Evolutionary conservation across 2,888 invertebrate species (phyloP).

Genomic region (Drosophila multiciliata): DNA sequence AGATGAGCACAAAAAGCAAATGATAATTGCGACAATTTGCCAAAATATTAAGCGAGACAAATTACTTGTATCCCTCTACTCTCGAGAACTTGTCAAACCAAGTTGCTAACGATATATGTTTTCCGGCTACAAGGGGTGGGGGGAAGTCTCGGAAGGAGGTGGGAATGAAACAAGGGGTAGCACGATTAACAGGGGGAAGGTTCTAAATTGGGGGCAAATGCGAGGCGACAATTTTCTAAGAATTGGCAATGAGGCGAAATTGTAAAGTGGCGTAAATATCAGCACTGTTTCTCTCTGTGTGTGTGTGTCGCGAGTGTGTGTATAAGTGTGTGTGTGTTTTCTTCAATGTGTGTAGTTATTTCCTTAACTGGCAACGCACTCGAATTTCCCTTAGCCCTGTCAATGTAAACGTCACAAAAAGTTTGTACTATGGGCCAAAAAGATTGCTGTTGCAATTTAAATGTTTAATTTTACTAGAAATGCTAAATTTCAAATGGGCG

Average conservation of each 20-base stretch:
- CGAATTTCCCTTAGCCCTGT: conserved; percentile 68
- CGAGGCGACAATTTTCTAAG: conserved; percentile 51
- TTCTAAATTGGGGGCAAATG: background rate
- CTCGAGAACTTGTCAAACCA: conserved; percentile 62
- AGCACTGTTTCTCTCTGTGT: background rate
- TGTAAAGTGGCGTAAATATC: conserved; percentile 61
- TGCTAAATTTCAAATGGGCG: background rate
- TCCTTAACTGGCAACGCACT: conserved; percentile 56
- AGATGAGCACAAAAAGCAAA: conserved; percentile 58
- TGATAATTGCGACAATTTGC: conserved; percentile 78
- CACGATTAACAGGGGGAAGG: background rate
- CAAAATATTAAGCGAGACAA: conserved; percentile 60
- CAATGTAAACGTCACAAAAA: conserved; percentile 61
- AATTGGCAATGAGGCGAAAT: conserved; percentile 70
- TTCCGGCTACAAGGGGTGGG: conserved; percentile 16
- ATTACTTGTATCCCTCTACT: conserved; percentile 64
- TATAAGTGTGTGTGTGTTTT: background rate
- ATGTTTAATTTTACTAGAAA: background rate
- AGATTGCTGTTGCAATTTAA: background rate
- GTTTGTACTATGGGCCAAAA: conserved; percentile 31
- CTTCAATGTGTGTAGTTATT: conserved; percentile 21
- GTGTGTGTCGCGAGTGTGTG: background rate
- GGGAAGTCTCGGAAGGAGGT: background rate
- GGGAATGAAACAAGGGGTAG: background rate
- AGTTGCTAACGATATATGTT: conserved; percentile 59